Conservation (phyloP, 2,888 invertebrate species). For the Alentia gelatinosa region DNA sequence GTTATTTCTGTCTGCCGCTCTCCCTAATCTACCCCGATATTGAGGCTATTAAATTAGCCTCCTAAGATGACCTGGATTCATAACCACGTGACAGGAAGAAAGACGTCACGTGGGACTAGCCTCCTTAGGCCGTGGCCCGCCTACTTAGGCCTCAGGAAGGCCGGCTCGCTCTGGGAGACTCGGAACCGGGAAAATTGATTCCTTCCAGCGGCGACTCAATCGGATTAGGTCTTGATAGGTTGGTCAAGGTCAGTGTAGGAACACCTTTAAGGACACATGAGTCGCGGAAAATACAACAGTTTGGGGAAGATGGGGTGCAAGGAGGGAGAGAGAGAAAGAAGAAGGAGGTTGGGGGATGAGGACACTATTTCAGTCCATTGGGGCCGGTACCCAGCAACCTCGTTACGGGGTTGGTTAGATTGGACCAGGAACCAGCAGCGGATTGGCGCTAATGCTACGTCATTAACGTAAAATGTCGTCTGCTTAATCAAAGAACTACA, state of each 20-base stretch:
- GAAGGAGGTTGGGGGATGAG: too few species aligned
- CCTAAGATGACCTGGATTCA: neutral
- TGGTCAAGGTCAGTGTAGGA: neutral
- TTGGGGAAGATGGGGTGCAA: too few species aligned
- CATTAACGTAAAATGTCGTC: neutral
- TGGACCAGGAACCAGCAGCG: neutral
- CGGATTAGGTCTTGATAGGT: conserved; percentile 16
- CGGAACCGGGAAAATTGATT: neutral
- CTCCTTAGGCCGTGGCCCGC: too few species aligned
- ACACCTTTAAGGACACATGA: neutral
- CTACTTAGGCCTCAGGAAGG: neutral
- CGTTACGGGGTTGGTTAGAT: neutral
- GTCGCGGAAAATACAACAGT: neutral
- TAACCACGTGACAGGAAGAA: neutral
- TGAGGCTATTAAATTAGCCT: too few species aligned
- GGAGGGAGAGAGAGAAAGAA: too few species aligned
- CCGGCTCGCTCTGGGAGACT: neutral
- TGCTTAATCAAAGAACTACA: neutral
- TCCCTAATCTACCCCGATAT: too few species aligned
- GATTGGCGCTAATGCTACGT: neutral
- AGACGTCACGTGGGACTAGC: neutral
- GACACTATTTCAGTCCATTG: neutral
- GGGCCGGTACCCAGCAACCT: neutral
- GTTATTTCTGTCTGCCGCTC: too few species aligned
- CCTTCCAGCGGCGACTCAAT: neutral